phyloP scores from a whole-genome alignment of 2,888 invertebrate species.

The Chymomyza procnemis region DNA sequence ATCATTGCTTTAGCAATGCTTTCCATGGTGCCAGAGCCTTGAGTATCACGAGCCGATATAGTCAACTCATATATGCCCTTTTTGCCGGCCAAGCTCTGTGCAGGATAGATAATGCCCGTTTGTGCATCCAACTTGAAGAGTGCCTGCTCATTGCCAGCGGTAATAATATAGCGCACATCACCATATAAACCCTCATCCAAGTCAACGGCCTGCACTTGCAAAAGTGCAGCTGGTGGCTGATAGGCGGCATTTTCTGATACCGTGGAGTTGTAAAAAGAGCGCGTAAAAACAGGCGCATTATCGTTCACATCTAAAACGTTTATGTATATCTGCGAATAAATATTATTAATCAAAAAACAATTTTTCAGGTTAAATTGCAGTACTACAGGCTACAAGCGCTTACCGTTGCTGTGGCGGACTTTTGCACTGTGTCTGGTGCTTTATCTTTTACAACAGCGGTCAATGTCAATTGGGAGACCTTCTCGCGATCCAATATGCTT shows the following conservation, averaged over 20 bases:
- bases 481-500: constrained; percentile 88
- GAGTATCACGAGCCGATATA: constrained; percentile 88
- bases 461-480: constrained; percentile 84
- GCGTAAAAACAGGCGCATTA: constrained; percentile 89
- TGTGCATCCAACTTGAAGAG: constrained; percentile 86
- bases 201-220: constrained; percentile 90
- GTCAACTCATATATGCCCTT: constrained; percentile 81
- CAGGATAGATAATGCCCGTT: constrained; percentile 90
- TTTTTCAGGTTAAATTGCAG: background rate
- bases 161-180: constrained; percentile 86
- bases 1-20: constrained; percentile 87
- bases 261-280: constrained; percentile 86
- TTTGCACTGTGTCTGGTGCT: constrained; percentile 84
- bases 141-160: constrained; percentile 84
- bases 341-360: background rate
- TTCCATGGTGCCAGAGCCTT: constrained; percentile 83
- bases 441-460: constrained; percentile 90
- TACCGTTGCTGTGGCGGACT: constrained; percentile 87
- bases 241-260: constrained; percentile 91
- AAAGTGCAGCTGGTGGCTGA: constrained; percentile 88
- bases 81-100: constrained; percentile 84
- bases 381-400: constrained; percentile 40
- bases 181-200: constrained; percentile 89
- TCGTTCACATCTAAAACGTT: constrained; percentile 92
- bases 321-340: constrained; percentile 82